Evolutionary conservation across 2,888 invertebrate genomes (phyloP).

Genomic region (Hydroisotoma schaefferi): DNA sequence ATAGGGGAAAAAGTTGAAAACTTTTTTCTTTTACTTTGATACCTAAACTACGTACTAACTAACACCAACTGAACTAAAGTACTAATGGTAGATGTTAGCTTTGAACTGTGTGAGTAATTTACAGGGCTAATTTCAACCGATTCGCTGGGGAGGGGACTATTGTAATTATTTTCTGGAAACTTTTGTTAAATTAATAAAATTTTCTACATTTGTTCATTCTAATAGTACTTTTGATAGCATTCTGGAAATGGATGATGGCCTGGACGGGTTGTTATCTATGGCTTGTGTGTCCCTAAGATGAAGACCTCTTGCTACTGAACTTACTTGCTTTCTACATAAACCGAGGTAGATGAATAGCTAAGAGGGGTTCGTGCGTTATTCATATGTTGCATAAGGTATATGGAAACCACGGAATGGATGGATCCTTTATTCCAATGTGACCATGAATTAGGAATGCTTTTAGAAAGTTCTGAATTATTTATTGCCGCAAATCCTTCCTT

Average conservation of each 20-base stretch:
- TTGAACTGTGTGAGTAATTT: not conserved
- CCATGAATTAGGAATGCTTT: constrained; percentile 14
- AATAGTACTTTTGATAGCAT: constrained; percentile 5
- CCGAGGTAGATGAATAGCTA: not conserved
- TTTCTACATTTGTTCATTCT: constrained; percentile 6
- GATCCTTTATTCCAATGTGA: constrained; percentile 5
- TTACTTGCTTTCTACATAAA: too few relatives aligned
- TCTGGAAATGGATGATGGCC: constrained; percentile 1
- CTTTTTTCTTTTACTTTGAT: too few relatives aligned
- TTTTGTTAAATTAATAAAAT: constrained; percentile 16
- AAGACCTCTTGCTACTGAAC: too few relatives aligned
- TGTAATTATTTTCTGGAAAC: constrained; percentile 5
- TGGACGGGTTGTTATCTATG: not conserved
- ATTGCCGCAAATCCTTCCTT: constrained; percentile 5
- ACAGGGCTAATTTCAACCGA: constrained; percentile 3
- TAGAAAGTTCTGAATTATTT: constrained; percentile 16
- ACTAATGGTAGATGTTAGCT: too few relatives aligned
- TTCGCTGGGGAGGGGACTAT: not conserved
- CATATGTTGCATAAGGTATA: constrained; percentile 5
- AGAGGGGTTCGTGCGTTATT: constrained; percentile 1
- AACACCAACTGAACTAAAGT: too few relatives aligned
- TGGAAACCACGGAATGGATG: constrained; percentile 11
- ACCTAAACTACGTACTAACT: too few relatives aligned
- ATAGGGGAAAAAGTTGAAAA: too few relatives aligned
- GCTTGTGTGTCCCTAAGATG: too few relatives aligned